These are phyloP conservation scores for Enoplosus armatus DNA, from an alignment of 2,797 vertebrate species.

Conservation along the genomic window DNA sequence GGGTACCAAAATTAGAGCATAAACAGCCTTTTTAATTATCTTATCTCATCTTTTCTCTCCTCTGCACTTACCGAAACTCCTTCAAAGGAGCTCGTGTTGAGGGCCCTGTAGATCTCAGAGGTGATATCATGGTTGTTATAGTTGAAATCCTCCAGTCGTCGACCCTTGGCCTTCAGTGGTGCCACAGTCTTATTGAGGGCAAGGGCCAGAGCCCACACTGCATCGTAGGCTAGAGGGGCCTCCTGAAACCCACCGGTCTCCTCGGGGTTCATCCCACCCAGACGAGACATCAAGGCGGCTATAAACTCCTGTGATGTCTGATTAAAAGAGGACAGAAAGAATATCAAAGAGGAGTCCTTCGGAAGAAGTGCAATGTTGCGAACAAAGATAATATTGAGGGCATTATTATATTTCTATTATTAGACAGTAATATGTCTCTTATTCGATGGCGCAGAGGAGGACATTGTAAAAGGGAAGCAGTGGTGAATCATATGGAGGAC, in stretches of 20 bases:
- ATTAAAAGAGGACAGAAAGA: constrained; percentile 1
- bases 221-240: constrained; percentile 94
- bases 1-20: background rate
- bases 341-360: background rate
- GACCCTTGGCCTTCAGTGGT: constrained; percentile 88
- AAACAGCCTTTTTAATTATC: background rate
- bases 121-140: constrained; percentile 98
- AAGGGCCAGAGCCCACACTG: constrained; percentile 95
- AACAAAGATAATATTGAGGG: background rate
- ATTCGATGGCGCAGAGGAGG: background rate
- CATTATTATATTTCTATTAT: constrained; percentile 1
- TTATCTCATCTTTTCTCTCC: background rate
- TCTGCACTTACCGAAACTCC: constrained; percentile 91
- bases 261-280: constrained; percentile 93
- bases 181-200: constrained; percentile 95
- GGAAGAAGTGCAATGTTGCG: background rate
- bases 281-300: constrained; percentile 89
- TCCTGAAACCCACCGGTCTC: constrained; percentile 96
- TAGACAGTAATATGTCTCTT: background rate
- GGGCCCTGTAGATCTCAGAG: constrained; percentile 94
- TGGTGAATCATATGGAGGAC: constrained; percentile 8
- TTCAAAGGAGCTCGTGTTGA: constrained; percentile 97
- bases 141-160: constrained; percentile 95
- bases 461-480: constrained; percentile 3
- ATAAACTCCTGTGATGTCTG: constrained; percentile 97